These are phyloP conservation scores for Lithophane socia DNA, from an alignment of 2,888 invertebrate species.

Conservation along the genomic window DNA sequence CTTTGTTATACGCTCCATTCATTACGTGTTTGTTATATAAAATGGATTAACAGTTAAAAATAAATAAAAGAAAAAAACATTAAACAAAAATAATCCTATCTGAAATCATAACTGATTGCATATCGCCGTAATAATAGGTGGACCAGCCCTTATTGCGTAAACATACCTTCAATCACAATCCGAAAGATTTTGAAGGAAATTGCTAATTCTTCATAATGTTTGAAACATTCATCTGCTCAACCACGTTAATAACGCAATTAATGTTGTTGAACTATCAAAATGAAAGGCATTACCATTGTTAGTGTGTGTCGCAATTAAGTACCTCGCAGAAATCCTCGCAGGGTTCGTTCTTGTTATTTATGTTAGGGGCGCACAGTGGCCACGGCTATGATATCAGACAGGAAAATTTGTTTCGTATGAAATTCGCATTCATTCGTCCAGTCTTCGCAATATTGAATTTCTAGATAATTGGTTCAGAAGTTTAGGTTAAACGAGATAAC, in stretches of 20 bases:
- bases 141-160: neutral
- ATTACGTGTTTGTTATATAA: conserved; percentile 54
- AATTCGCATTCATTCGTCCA: neutral
- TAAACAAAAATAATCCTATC: neutral
- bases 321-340: neutral
- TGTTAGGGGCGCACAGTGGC: neutral
- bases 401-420: neutral
- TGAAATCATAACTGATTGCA: neutral
- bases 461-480: neutral
- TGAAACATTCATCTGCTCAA: neutral
- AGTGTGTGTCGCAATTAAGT: no score
- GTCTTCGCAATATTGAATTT: neutral
- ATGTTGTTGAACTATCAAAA: neutral
- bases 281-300: no score
- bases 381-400: neutral
- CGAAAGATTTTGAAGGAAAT: neutral
- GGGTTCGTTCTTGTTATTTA: neutral
- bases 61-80: conserved; percentile 1
- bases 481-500: neutral
- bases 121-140: neutral
- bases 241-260: no score
- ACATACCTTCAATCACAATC: no score
- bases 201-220: neutral
- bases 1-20: conserved; percentile 38
- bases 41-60: conserved; percentile 35